A percentile compares a stretch with the other conserved stretches of the same genome.
These are phyloP conservation scores for Heliconius melpomene DNA, from an alignment of 1,140 invertebrate genomes.

Conservation along the genomic window DNA sequence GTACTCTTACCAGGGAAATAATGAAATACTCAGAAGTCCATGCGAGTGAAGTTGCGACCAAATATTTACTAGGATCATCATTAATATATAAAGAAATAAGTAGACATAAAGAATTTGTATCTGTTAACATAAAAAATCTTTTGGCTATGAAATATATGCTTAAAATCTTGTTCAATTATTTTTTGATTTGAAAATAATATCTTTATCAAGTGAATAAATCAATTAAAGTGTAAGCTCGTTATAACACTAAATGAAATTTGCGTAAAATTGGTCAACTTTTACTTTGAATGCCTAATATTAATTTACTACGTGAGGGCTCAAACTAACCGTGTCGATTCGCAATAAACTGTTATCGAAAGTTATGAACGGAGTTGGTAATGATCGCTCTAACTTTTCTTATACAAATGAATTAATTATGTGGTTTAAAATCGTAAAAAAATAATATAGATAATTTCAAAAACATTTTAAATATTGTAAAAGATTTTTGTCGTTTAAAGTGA, in stretches of 20 bases:
- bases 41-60: no score
- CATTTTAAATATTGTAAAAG: no score
- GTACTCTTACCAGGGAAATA: no score
- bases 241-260: constrained; percentile 62
- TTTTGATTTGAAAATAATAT: constrained; percentile 7
- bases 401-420: constrained; percentile 67
- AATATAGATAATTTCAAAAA: no score
- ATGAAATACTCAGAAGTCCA: no score
- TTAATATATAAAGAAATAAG: no score
- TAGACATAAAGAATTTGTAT: no score
- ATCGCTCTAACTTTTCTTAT: constrained; percentile 59
- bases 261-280: constrained; percentile 70
- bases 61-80: no score
- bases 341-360: constrained; percentile 68
- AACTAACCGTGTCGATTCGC: constrained; percentile 73
- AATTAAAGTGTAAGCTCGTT: constrained; percentile 21
- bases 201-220: background rate
- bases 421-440: background rate
- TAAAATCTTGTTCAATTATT: background rate
- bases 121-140: no score
- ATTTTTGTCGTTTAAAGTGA: no score
- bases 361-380: constrained; percentile 60
- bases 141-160: no score
- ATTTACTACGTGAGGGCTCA: constrained; percentile 75
- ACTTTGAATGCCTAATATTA: constrained; percentile 60